phyloP scores from a whole-genome alignment of 1,140 invertebrate genomes.

The Sitodiplosis mosellana region DNA sequence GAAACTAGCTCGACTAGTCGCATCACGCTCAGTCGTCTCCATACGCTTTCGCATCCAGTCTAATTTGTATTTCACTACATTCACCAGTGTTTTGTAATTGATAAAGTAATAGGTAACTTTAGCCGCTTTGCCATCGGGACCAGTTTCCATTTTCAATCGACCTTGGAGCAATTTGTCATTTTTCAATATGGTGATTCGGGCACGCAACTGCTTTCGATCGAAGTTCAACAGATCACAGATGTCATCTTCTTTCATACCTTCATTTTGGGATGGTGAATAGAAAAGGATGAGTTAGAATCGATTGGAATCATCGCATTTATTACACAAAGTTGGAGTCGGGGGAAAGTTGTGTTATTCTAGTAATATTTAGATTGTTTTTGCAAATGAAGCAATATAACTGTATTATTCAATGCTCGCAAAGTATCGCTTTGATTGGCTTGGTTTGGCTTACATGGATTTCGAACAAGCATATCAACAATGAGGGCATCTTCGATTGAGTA shows the following conservation, averaged over 20 bases:
- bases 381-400: constrained; percentile 2
- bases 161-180: constrained; percentile 92
- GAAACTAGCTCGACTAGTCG: constrained; percentile 86
- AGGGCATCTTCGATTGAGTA: constrained; percentile 85
- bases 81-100: constrained; percentile 93
- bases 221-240: constrained; percentile 85
- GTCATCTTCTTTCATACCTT: constrained; percentile 92
- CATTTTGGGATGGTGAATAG: too few relatives aligned
- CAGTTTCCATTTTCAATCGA: constrained; percentile 84
- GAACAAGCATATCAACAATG: constrained; percentile 85
- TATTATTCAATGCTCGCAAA: too few relatives aligned
- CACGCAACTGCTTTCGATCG: constrained; percentile 82
- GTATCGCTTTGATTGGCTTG: too few relatives aligned
- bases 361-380: too few relatives aligned
- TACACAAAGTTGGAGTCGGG: too few relatives aligned
- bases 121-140: constrained; percentile 84
- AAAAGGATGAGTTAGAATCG: too few relatives aligned
- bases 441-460: constrained; percentile 81
- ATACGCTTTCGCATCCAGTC: constrained; percentile 88
- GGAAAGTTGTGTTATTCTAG: too few relatives aligned
- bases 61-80: constrained; percentile 93
- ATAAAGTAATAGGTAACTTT: constrained; percentile 97
- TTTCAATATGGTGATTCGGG: constrained; percentile 65
- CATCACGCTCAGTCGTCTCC: constrained; percentile 86
- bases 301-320: too few relatives aligned